Conservation (phyloP, 1,140 invertebrate species). For the Sitophilus oryzae region DNA sequence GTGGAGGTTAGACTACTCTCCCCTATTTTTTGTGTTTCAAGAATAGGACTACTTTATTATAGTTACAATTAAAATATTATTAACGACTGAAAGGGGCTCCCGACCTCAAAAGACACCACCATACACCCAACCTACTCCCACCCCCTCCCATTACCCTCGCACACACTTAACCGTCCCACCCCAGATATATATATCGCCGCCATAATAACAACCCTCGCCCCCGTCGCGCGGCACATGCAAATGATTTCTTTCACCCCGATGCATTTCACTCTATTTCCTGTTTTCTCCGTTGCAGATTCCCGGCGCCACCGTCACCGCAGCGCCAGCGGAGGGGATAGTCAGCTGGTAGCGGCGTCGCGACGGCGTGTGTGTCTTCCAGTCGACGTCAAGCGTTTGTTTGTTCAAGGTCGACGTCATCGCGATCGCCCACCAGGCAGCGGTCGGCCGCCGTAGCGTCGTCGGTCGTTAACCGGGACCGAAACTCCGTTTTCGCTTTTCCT, state of each 20-base stretch:
- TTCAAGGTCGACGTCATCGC: constrained; percentile 13
- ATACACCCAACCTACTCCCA: too few species aligned
- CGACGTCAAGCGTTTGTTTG: constrained; percentile 40
- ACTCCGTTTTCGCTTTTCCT: too few species aligned
- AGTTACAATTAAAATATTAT: too few species aligned
- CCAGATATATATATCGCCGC: too few species aligned
- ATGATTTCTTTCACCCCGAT: constrained; percentile 23
- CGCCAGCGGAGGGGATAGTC: constrained; percentile 38
- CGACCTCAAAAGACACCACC: too few species aligned
- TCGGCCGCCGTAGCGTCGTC: neutral
- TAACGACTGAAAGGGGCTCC: too few species aligned
- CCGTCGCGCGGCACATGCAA: constrained; percentile 19
- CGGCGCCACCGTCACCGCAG: constrained; percentile 37
- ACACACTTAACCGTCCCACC: too few species aligned
- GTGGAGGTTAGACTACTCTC: too few species aligned
- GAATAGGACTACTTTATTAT: too few species aligned
- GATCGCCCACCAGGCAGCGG: neutral
- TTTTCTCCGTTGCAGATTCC: constrained; percentile 44
- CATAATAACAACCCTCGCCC: constrained; percentile 18
- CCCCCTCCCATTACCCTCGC: neutral
- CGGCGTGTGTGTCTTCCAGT: constrained; percentile 41
- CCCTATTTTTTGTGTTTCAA: too few species aligned
- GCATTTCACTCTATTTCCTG: constrained; percentile 28
- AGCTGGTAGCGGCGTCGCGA: constrained; percentile 43
- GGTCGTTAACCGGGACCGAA: constrained; percentile 15